A percentile compares a stretch with the other conserved stretches of the same genome.
Conservation (phyloP, 2,797 vertebrate genomes). For the Ptychadena robeensis region DNA sequence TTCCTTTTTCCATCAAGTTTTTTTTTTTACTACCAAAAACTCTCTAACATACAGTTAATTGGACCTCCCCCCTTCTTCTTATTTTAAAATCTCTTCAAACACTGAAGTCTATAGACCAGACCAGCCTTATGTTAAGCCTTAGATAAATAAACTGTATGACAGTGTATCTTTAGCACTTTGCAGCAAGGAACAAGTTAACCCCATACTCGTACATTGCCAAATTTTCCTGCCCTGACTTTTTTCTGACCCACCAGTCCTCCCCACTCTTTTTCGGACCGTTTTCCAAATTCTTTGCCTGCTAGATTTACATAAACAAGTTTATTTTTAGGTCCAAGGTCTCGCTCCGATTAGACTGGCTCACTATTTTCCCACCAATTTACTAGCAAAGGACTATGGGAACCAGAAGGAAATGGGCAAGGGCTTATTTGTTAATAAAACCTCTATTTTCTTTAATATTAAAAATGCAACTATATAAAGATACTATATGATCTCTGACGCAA, state of each 20-base stretch:
- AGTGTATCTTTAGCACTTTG: background rate
- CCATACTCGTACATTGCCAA: conserved; percentile 2
- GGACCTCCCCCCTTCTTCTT: background rate
- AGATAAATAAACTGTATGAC: no score
- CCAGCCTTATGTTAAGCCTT: no score
- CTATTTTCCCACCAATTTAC: conserved; percentile 51
- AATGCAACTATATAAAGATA: no score
- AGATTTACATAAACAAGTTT: conserved; percentile 60
- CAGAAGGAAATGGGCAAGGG: background rate
- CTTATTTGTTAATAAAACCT: conserved; percentile 21
- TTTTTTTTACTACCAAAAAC: background rate
- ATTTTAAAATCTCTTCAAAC: background rate
- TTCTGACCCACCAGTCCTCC: conserved; percentile 8
- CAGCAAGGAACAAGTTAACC: background rate
- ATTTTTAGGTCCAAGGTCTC: conserved; percentile 59
- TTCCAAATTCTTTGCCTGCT: conserved; percentile 57
- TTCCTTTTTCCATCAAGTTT: no score
- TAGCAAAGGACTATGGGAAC: conserved; percentile 49
- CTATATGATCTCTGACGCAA: no score
- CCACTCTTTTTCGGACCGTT: conserved; percentile 40
- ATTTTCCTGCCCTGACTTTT: conserved; percentile 21
- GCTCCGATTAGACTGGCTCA: conserved; percentile 50
- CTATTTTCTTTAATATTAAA: no score
- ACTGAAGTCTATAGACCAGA: no score
- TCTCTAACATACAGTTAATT: no score